Base-by-base conservation (phyloP, 2,888 invertebrate species). In the Torymus auratus region DNA sequence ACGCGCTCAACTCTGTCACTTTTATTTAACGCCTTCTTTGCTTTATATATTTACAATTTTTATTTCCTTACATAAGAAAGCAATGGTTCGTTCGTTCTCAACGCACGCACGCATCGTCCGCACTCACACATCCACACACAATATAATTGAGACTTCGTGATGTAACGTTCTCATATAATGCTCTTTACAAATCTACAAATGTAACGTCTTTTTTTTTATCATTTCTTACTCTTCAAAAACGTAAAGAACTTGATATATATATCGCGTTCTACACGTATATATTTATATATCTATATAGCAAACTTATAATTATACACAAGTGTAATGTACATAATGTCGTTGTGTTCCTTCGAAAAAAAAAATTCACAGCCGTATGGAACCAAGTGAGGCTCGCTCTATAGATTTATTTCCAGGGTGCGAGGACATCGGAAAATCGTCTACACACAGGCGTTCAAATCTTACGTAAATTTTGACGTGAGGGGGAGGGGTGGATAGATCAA, bases 301-400 rank as follows among this genome's bases (percentile, higher is more conserved):
- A 85, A 86, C 85, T 83, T 78, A 81, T 67, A 77, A 78, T 83
- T 82, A 84, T 68, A 80, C 65, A 81, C 82, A 83, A 75, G 81
- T 84, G 86, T 87, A 89, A 88, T 88, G 87, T 88, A 89, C 87
- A 89, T 41, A 83, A 20, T 87, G 86, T 84, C 81, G 84, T 84
- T 80, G 84, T 41, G 41, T 86, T 87, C 84, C 81, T 85, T 86
- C 86, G 7, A 28, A 28, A 41, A 84, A 85, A 84, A 88, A 88
- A 88, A 88, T 89, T 90, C 90, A 90, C 90, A 90, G 90, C 90
- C 90, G 88, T 88, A 88, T 88, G 87, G 89, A 88, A 88, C 88
- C 86, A 82, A 83, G 83, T 81, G 74, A 82, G 86, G 87, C 86
- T 84, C 88, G 65, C 50, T 65, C 17, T 72, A 41, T 72, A 73